Percentiles rank a stretch among this genome's conserved stretches.
These are phyloP conservation scores for Rhabdornis inornatus DNA, from an alignment of 2,113 vertebrate genomes.

Conservation along the genomic window DNA sequence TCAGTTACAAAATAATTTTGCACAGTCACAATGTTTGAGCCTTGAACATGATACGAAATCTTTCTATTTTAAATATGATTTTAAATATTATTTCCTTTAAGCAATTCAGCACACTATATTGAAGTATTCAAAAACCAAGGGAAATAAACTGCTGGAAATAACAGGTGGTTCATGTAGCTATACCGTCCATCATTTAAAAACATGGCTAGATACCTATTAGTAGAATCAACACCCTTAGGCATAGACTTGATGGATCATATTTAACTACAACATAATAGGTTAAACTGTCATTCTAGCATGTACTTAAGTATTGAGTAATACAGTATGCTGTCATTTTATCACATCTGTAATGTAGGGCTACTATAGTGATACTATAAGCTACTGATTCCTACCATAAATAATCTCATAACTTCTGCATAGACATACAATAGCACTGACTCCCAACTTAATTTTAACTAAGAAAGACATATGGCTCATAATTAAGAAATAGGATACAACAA, in stretches of 20 bases:
- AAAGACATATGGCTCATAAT: not conserved
- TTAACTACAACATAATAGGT: not conserved
- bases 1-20: not conserved
- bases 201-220: not conserved
- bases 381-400: not conserved
- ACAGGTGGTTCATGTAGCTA: not conserved
- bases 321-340: not conserved
- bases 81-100: not conserved
- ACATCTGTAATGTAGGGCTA: not conserved
- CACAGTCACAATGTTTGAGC: not conserved
- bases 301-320: not conserved
- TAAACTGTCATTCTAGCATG: not conserved
- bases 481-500: not conserved
- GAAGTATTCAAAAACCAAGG: not conserved
- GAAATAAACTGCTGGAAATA: not conserved
- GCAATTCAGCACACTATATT: not conserved
- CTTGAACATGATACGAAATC: not conserved
- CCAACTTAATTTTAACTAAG: not conserved
- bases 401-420: not conserved
- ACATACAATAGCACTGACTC: not conserved
- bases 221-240: not conserved
- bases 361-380: not conserved
- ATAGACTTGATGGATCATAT: not conserved
- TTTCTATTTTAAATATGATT: not conserved
- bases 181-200: not conserved